A percentile compares a stretch with the other conserved stretches of the same genome.
These are phyloP conservation scores for Graphium colonna DNA, from an alignment of 2,888 invertebrate species.

Conservation along the genomic window DNA sequence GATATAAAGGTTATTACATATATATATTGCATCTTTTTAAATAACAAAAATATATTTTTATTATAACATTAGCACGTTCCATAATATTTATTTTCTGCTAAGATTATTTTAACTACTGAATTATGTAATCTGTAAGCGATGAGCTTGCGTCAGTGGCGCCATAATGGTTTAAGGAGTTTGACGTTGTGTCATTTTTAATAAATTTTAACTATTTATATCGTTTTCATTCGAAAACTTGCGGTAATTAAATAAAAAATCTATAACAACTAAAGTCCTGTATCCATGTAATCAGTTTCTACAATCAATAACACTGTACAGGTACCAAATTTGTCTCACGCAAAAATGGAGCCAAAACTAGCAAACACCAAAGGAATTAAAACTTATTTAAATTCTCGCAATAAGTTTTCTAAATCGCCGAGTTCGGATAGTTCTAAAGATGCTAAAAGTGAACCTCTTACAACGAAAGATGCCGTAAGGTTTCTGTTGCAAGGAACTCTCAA, in stretches of 20 bases:
- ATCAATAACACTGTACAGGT: neutral
- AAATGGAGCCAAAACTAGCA: conserved; percentile 29
- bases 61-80: too few species aligned
- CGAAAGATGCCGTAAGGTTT: conserved; percentile 56
- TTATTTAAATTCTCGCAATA: conserved; percentile 22
- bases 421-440: neutral
- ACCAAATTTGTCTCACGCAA: conserved; percentile 9
- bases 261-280: neutral
- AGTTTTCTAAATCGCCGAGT: conserved; percentile 2
- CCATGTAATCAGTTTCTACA: neutral
- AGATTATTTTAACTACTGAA: neutral
- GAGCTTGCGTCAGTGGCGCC: conserved; percentile 15
- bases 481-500: conserved; percentile 54
- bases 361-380: conserved; percentile 25
- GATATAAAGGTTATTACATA: too few species aligned
- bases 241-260: neutral
- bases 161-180: conserved; percentile 14
- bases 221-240: neutral
- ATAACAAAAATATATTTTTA: too few species aligned
- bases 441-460: conserved; percentile 40
- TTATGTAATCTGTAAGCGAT: conserved; percentile 7
- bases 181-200: conserved; percentile 15
- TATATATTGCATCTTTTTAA: too few species aligned
- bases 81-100: neutral
- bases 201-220: conserved; percentile 9